These are phyloP conservation scores for Deroplatys truncata DNA, from an alignment of 2,888 invertebrate species.

Conservation along the genomic window DNA sequence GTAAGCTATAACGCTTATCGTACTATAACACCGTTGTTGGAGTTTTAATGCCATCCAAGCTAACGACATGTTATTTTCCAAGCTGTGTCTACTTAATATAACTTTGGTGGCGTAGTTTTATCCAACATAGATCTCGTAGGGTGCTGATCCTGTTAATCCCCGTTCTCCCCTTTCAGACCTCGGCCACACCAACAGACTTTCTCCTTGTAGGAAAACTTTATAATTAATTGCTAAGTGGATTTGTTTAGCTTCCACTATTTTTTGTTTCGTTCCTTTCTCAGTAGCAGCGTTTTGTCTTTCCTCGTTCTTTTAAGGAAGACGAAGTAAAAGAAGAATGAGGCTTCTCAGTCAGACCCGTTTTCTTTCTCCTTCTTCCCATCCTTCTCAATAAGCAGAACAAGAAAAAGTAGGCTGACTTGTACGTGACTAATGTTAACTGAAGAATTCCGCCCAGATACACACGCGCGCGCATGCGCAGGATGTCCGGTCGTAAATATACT, in stretches of 20 bases:
- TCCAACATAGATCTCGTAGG: not conserved
- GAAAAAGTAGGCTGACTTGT: not conserved
- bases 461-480: too few species aligned
- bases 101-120: not conserved
- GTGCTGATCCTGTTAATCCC: not conserved
- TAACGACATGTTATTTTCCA: not conserved
- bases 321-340: not conserved
- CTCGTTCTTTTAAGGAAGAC: not conserved
- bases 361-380: not conserved
- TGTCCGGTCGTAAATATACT: too few species aligned
- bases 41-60: not conserved
- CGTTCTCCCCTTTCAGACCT: not conserved
- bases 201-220: not conserved
- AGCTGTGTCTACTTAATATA: not conserved
- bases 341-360: too few species aligned
- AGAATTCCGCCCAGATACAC: not conserved
- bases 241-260: not conserved
- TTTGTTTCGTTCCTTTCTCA: not conserved
- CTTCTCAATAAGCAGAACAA: not conserved
- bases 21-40: too few species aligned
- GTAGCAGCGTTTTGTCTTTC: not conserved
- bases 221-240: constrained; percentile 4
- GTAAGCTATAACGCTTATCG: too few species aligned
- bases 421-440: not conserved
- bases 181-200: not conserved